phyloP scores from a whole-genome alignment of 2,797 vertebrate genomes.

The Threskiornis aethiopicus region DNA sequence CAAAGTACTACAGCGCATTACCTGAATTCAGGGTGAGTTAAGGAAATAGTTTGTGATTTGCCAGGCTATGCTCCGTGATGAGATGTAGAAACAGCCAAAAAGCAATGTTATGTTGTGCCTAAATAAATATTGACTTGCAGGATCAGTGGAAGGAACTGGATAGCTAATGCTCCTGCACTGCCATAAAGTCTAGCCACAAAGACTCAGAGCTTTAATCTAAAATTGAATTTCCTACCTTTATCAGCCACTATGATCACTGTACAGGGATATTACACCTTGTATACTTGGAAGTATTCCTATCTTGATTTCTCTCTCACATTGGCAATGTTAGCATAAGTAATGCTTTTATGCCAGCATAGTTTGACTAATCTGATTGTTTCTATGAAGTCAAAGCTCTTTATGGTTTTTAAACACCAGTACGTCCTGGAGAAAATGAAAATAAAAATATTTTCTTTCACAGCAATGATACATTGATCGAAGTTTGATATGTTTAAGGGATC shows the following conservation, averaged over 20 bases:
- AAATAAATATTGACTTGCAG: neutral
- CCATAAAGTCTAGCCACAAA: neutral
- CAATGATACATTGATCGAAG: neutral
- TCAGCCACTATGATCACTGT: neutral
- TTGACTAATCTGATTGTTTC: neutral
- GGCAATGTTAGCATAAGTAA: neutral
- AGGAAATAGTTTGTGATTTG: neutral
- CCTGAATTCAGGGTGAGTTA: neutral
- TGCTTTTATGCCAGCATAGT: neutral
- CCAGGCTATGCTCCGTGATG: neutral
- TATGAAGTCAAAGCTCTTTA: neutral
- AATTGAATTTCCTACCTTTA: neutral
- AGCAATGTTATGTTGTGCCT: rapidly evolving
- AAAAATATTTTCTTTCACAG: neutral
- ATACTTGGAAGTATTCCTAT: neutral
- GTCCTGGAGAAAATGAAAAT: neutral
- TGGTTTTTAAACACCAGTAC: neutral
- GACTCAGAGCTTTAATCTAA: neutral
- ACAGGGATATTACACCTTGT: neutral
- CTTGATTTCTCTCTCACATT: neutral
- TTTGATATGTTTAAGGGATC: neutral
- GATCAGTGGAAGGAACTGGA: neutral
- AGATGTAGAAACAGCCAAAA: neutral
- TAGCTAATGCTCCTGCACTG: neutral
- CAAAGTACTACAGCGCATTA: neutral